Percentiles rank a stretch among this genome's conserved stretches.
Conservation (phyloP, 2,888 invertebrate species). For the Perizoma affinitatum region DNA sequence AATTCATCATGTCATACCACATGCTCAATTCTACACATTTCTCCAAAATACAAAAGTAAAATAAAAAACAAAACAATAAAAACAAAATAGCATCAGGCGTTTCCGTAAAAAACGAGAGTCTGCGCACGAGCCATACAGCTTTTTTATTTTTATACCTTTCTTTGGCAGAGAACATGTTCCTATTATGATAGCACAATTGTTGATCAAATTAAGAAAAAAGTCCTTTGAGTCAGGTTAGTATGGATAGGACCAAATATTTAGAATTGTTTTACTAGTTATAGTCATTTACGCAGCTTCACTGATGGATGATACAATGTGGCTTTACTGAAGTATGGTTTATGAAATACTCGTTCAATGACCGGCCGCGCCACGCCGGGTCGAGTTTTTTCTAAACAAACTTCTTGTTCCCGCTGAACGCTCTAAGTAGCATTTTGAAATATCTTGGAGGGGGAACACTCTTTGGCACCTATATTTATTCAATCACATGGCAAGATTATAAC, state of each 20-base stretch:
- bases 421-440: no score
- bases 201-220: conserved; percentile 78
- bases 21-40: conserved; percentile 72
- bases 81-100: conserved; percentile 54
- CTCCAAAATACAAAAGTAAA: conserved; percentile 61
- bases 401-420: no score
- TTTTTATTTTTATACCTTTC: conserved; percentile 57
- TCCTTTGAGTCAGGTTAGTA: conserved; percentile 38
- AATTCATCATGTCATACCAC: conserved; percentile 63
- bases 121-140: conserved; percentile 66
- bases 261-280: no score
- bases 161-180: conserved; percentile 51
- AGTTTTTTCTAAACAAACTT: no score
- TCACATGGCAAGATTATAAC: no score
- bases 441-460: no score
- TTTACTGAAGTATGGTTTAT: no score
- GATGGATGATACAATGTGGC: no score
- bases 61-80: conserved; percentile 40
- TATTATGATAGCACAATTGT: conserved; percentile 72
- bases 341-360: no score
- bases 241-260: conserved; percentile 49
- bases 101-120: conserved; percentile 76
- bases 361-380: no score
- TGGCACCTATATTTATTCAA: no score
- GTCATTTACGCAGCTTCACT: no score